Evolutionary conservation across 2,797 vertebrate species (phyloP).

Genomic region (Rhinella marina): DNA sequence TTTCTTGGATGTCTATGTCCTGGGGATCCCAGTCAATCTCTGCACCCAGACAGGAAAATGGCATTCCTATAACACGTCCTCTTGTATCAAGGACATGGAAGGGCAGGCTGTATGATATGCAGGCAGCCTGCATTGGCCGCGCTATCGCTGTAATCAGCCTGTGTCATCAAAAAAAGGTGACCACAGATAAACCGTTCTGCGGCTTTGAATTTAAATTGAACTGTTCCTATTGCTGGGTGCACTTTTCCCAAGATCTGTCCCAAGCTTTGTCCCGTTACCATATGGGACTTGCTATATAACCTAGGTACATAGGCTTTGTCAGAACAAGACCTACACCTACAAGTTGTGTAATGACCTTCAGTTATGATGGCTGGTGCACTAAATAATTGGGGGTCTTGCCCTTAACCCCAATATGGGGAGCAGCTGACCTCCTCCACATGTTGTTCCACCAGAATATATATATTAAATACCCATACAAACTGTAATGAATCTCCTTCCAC

Average conservation of each 20-base stretch:
- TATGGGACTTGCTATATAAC: not conserved
- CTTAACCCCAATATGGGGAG: too few relatives aligned
- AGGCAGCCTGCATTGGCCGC: not conserved
- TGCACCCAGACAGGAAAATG: not conserved
- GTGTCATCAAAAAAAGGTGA: not conserved
- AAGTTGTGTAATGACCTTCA: not conserved
- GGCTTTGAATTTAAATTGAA: not conserved
- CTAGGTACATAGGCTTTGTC: not conserved
- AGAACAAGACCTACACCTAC: not conserved
- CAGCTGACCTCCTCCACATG: not conserved
- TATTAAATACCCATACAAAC: not conserved
- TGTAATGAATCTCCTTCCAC: conserved; percentile 35
- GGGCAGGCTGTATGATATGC: not conserved
- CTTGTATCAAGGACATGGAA: not conserved
- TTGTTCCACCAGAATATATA: not conserved
- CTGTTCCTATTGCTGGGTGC: too few relatives aligned
- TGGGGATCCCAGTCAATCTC: not conserved
- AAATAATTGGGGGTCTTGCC: not conserved
- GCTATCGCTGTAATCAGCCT: not conserved
- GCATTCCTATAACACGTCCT: not conserved
- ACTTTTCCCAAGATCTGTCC: not conserved
- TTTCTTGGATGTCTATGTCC: not conserved
- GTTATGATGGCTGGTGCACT: not conserved
- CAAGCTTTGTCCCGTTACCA: not conserved
- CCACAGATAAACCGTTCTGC: not conserved